Evolutionary conservation across 2,888 invertebrate species (phyloP).

Genomic region (Catocala sponsa): DNA sequence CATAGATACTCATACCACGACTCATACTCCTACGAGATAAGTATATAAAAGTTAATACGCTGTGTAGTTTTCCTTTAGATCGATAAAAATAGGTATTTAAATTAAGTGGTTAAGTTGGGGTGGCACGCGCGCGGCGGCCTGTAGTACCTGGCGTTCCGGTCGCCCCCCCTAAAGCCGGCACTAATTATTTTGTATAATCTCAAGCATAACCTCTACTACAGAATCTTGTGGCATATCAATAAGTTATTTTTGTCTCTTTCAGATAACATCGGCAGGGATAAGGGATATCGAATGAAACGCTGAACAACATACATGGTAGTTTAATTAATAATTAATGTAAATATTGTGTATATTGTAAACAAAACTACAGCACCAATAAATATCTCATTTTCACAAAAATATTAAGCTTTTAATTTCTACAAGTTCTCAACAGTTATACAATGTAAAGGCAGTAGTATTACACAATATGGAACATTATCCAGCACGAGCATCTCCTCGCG

Average conservation of each 20-base stretch:
- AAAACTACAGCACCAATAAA: constrained; percentile 88
- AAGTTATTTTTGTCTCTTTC: constrained; percentile 29
- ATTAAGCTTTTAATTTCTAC: constrained; percentile 79
- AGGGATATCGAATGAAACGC: constrained; percentile 76
- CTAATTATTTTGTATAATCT: no score
- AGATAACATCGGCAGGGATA: constrained; percentile 85
- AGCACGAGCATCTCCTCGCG: constrained; percentile 53
- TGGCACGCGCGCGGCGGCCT: no score
- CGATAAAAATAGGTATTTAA: no score
- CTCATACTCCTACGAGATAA: no score
- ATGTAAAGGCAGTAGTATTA: constrained; percentile 79
- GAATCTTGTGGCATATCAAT: no score
- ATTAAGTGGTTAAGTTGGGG: no score
- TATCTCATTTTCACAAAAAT: constrained; percentile 86
- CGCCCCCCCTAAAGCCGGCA: no score
- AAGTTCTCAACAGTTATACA: constrained; percentile 80
- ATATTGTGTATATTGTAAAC: constrained; percentile 76
- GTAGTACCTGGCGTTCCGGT: no score
- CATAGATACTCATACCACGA: no score
- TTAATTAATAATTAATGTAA: constrained; percentile 81
- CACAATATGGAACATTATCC: constrained; percentile 55
- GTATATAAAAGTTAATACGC: no score
- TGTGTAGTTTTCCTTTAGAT: no score
- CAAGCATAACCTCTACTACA: no score
- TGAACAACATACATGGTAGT: constrained; percentile 77